Evolutionary conservation across 2,113 vertebrate species (phyloP).

Genomic region (Phasianus colchicus): DNA sequence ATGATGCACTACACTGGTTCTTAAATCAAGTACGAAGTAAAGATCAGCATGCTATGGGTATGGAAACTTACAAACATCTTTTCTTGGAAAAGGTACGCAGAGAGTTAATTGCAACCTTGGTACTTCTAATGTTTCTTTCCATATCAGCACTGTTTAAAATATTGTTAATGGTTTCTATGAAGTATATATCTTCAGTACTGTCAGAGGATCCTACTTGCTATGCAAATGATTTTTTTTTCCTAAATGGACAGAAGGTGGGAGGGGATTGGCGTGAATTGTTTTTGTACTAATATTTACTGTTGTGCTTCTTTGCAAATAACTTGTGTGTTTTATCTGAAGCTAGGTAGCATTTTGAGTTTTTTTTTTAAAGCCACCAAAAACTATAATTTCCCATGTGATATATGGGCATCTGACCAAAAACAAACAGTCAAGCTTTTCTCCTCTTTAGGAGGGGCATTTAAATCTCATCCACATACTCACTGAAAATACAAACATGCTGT

Average conservation of each 20-base stretch:
- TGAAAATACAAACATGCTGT: background rate
- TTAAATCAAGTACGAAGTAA: constrained; percentile 99
- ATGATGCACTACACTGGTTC: constrained; percentile 98
- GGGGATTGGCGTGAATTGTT: background rate
- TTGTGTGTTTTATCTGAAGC: background rate
- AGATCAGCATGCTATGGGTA: constrained; percentile 99
- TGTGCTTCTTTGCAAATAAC: background rate
- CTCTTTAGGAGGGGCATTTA: background rate
- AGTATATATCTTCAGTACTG: background rate
- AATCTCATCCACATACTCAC: background rate
- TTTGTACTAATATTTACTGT: background rate
- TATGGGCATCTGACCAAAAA: background rate
- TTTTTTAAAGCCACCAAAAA: background rate
- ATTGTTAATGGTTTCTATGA: background rate
- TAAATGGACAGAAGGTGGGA: background rate
- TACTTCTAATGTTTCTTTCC: background rate
- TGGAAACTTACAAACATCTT: constrained; percentile 99
- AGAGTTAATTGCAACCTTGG: background rate
- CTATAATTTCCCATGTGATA: background rate
- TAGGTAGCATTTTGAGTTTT: background rate
- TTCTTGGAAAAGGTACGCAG: constrained; percentile 94
- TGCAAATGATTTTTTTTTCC: background rate
- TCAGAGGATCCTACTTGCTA: background rate
- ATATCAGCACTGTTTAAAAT: fast-evolving
- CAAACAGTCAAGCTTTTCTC: background rate